Base-by-base conservation (phyloP, 1,140 invertebrate genomes). In the Drosophila insularis region DNA sequence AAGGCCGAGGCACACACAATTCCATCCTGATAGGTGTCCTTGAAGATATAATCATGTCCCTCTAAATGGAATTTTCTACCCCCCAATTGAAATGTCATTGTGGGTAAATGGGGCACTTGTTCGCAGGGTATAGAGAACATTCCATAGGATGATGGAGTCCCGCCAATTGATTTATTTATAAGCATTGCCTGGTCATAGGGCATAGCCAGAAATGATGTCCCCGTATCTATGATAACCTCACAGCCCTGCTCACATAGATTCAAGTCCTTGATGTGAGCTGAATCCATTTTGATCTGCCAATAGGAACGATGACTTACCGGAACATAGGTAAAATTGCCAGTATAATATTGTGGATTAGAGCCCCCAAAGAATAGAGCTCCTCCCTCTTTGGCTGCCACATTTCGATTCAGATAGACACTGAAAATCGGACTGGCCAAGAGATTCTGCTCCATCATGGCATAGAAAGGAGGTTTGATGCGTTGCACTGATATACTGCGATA, bases 381-480 rank as follows among this genome's bases (percentile, higher is more conserved):
- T 0, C 81, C 90, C 8, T 79, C 67, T 0, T 23, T 46, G 4
- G 60, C 53, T 6, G 87, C 81, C 21, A 96, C 94, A 93, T 98
- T 94, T 91, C 98, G 71, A 53, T 63, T 89, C 13, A 91, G 73
- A 92, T 99, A 99, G 91, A 99, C 99, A 58, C 98, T 98, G 92
- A 99, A 99, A 6, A 99, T 92, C 1, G 98, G 94, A 55, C 94
- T 85, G 1, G 93, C 76, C 2, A 99, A 93, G 0, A 98, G 92
- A 6, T 95, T 94, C 93, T 99, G 98, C 13, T 95, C 93, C 31
- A 98, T 93, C 96, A 99, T 98, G 80, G 97, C 97, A 91, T 99
- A 95, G 92, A 99, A 99, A 1, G 99, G 97, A 0, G 98, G 98
- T 35, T 93, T 93, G 23, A 99, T 97, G 60, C 95, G 94, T 93